A percentile compares a stretch with the other conserved stretches of the same genome.
These are phyloP conservation scores for Hyla sarda DNA, from an alignment of 2,113 vertebrate genomes.

Conservation along the genomic window DNA sequence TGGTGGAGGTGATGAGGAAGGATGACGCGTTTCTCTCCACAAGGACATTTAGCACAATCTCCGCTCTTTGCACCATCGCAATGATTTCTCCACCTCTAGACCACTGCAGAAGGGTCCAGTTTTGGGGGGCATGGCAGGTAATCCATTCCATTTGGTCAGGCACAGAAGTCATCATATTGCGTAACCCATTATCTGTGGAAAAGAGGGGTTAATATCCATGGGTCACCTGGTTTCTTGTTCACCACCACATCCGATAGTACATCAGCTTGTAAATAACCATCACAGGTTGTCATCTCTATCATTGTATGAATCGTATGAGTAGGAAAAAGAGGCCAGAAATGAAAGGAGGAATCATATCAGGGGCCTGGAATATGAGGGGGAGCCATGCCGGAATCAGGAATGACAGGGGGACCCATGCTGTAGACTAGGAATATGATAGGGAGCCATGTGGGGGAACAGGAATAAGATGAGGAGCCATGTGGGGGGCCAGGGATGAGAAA, in stretches of 20 bases:
- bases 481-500: too few relatives aligned
- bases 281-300: background rate
- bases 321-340: too few relatives aligned
- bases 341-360: too few relatives aligned
- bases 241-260: background rate
- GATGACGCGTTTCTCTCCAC: background rate
- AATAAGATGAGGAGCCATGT: too few relatives aligned
- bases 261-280: background rate
- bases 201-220: background rate
- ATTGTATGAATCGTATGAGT: too few relatives aligned
- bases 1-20: background rate
- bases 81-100: background rate
- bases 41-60: background rate
- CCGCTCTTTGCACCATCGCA: background rate
- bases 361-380: too few relatives aligned
- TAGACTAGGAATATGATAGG: too few relatives aligned
- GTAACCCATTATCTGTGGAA: background rate
- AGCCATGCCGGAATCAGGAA: too few relatives aligned
- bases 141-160: background rate
- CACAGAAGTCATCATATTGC: too few relatives aligned
- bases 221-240: too few relatives aligned
- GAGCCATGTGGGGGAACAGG: too few relatives aligned
- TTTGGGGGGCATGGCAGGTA: background rate
- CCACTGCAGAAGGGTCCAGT: slow-evolving; percentile 21
- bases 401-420: too few relatives aligned